Base-by-base conservation (phyloP, 2,888 invertebrate species). In the Thecocarcelia acutangulata region DNA sequence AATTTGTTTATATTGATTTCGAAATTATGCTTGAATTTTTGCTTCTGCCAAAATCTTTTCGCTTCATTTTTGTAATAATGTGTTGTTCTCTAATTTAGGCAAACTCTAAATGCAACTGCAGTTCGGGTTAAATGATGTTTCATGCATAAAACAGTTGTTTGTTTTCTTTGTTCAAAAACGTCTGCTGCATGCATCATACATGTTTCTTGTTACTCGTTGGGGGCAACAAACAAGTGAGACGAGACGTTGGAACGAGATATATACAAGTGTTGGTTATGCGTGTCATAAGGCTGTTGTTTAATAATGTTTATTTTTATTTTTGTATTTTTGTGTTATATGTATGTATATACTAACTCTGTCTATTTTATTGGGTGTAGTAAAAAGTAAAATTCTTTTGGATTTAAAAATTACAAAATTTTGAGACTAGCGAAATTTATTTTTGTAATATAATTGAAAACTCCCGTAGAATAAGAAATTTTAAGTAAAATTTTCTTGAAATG, bases 211-310 rank as follows among this genome's bases (percentile, higher is more conserved):
- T 54, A 48, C 6, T 37, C 28, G 42, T 21, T 21, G 52, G 9
- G 37, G n/a, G 9, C 28, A 37, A 28, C 28, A 33, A 40, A 46
- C 33, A 69, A 33, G 46, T 50, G 44, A 37, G 2, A 61, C 61
- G 12, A 3, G 33, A 46, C 6, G 33, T 33, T 33, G 33, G 48
- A 40, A 52, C 17, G n/a, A 21, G 63, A 5, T 33, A 33, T 61
- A 33, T 12, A 19, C 21, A 66, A 77, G 82, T 82, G 82, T 68
- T 78, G 46, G 70, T 74, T 70, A 75, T 75, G 82, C 82, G 78
- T 82, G 70, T 78, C 74, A 82, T 74, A 74, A 82, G 72, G 69
- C 72, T 69, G 82, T 78, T 77, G 75, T 75, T 77, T 70, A 58
- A 50, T 59, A 58, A 70, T 59, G 48, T 75, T 75, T 76, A 52